phyloP scores from a whole-genome alignment of 2,888 invertebrate species.

The Sinotaia quadrata region DNA sequence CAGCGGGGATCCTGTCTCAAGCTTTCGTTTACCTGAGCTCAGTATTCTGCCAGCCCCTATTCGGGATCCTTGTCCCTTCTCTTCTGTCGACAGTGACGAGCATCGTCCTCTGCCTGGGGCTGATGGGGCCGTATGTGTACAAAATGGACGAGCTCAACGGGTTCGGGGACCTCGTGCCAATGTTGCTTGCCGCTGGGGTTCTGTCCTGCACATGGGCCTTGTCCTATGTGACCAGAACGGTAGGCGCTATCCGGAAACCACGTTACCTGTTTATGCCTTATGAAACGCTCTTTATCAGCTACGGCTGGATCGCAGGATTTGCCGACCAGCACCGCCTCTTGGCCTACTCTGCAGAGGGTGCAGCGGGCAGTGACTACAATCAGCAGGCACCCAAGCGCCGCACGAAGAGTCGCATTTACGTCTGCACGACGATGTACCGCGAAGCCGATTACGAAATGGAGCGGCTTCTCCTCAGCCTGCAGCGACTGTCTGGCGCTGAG shows the following conservation, averaged over 20 bases:
- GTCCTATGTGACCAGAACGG: constrained; percentile 36
- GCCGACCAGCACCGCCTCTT: constrained; percentile 47
- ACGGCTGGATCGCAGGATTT: constrained; percentile 46
- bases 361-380: constrained; percentile 32
- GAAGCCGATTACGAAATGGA: constrained; percentile 63
- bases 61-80: constrained; percentile 45
- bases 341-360: constrained; percentile 35
- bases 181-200: constrained; percentile 33
- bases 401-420: constrained; percentile 44
- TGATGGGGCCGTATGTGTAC: constrained; percentile 31
- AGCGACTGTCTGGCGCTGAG: constrained; percentile 44
- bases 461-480: constrained; percentile 50
- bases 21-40: constrained; percentile 41
- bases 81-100: constrained; percentile 46
- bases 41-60: constrained; percentile 43
- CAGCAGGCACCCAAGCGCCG: constrained; percentile 13
- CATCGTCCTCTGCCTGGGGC: constrained; percentile 35
- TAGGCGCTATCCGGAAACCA: constrained; percentile 30
- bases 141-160: constrained; percentile 35
- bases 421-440: constrained; percentile 64
- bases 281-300: constrained; percentile 41
- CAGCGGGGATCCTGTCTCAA: constrained; percentile 38
- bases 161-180: constrained; percentile 40
- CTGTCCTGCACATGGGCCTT: constrained; percentile 43
- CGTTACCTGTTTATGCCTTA: constrained; percentile 43